Conservation (phyloP, 2,797 vertebrate genomes). For the Agapornis canus region DNA sequence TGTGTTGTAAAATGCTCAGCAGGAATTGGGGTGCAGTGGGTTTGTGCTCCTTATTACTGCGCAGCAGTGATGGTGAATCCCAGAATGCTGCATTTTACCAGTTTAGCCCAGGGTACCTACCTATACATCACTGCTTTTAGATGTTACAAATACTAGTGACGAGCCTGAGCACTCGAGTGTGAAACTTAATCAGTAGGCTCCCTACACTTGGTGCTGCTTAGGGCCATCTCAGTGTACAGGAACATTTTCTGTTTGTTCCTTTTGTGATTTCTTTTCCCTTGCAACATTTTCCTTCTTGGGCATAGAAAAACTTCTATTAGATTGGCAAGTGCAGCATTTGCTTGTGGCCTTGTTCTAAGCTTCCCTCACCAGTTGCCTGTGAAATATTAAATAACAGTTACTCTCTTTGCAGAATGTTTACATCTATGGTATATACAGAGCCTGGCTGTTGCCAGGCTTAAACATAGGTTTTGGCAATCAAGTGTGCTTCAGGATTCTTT, state of each 20-base stretch:
- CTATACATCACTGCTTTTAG: neutral
- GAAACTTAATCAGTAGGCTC: neutral
- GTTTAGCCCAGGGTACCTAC: neutral
- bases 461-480: neutral
- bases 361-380: neutral
- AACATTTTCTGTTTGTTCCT: neutral
- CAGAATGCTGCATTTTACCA: neutral
- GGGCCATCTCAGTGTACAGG: neutral
- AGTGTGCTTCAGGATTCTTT: neutral
- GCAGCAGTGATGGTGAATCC: neutral
- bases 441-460: neutral
- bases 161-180: neutral
- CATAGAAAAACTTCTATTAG: accelerated
- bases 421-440: neutral
- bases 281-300: neutral
- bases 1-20: neutral
- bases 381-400: neutral
- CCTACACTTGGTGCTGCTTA: neutral
- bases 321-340: neutral
- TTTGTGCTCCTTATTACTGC: neutral
- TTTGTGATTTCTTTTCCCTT: neutral
- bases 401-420: neutral
- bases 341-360: neutral
- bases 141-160: neutral
- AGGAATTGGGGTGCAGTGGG: accelerated